phyloP scores from a whole-genome alignment of 2,888 invertebrate genomes.

The Sarcophaga variegata region DNA sequence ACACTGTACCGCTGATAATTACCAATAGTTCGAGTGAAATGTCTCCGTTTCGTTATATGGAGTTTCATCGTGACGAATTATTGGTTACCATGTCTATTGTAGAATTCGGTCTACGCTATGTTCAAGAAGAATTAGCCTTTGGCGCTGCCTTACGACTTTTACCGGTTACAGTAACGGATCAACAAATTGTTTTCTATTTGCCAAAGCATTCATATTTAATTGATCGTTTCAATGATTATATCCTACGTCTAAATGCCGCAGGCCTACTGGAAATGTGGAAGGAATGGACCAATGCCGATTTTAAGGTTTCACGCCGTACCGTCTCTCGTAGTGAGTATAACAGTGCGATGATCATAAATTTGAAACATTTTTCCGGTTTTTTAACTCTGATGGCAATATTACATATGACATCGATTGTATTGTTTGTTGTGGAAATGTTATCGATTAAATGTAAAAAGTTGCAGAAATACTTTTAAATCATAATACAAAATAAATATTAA shows the following conservation, averaged over 20 bases:
- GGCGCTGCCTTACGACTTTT: slow-evolving; percentile 3
- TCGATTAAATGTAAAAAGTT: slow-evolving; percentile 1
- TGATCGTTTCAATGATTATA: slow-evolving; percentile 29
- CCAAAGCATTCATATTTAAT: slow-evolving; percentile 48
- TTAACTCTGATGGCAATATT: neutral
- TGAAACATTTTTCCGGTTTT: slow-evolving; percentile 7
- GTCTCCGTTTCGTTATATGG: slow-evolving; percentile 16
- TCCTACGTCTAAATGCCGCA: slow-evolving; percentile 5
- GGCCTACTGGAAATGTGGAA: slow-evolving; percentile 27
- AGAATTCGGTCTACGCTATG: slow-evolving; percentile 13
- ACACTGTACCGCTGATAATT: neutral
- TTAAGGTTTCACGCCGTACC: neutral
- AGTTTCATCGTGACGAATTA: neutral
- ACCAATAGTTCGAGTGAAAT: slow-evolving; percentile 13
- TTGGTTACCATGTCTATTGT: slow-evolving; percentile 5
- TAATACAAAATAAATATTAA: too few species aligned
- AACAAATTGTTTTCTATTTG: slow-evolving; percentile 33
- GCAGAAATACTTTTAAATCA: too few species aligned
- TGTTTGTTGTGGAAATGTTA: slow-evolving; percentile 69
- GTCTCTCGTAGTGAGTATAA: neutral
- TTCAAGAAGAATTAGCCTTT: neutral
- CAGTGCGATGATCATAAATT: slow-evolving; percentile 31
- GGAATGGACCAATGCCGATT: neutral
- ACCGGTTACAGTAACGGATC: neutral
- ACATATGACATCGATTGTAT: slow-evolving; percentile 7